Evolutionary conservation across 1,140 invertebrate genomes (phyloP).

Genomic region (Cheumatopsyche charites): DNA sequence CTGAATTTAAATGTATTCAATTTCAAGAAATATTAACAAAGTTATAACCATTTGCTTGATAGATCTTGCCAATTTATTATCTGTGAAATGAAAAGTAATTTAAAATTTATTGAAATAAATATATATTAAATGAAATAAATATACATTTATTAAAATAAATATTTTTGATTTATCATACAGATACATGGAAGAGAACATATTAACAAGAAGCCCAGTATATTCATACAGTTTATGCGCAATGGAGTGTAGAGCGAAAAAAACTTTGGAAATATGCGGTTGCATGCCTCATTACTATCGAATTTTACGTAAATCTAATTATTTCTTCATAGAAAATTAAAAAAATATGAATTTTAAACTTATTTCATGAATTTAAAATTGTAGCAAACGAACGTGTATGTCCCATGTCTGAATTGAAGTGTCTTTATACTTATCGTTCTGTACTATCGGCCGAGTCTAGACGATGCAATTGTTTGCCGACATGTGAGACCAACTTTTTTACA

Average conservation of each 20-base stretch:
- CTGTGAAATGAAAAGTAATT: no score
- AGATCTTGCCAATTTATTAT: neutral
- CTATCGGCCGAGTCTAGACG: neutral
- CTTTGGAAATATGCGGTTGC: slow-evolving; percentile 66
- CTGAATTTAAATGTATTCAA: no score
- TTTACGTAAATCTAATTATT: slow-evolving; percentile 48
- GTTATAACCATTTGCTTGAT: neutral
- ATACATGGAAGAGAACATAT: slow-evolving; percentile 62
- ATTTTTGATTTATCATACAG: slow-evolving; percentile 49
- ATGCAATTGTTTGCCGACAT: slow-evolving; percentile 36
- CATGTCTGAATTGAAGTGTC: slow-evolving; percentile 35
- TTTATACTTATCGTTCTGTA: slow-evolving; percentile 10
- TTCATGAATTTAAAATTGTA: neutral
- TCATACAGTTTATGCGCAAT: slow-evolving; percentile 68
- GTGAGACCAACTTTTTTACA: slow-evolving; percentile 39
- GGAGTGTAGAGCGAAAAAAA: slow-evolving; percentile 68
- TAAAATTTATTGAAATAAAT: no score
- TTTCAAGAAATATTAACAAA: no score
- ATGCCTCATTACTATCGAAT: slow-evolving; percentile 67
- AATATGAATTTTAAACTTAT: neutral
- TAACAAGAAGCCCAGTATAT: slow-evolving; percentile 66
- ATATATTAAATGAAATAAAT: no score
- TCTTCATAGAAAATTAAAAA: neutral
- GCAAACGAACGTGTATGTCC: slow-evolving; percentile 36
- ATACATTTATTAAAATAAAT: no score